These are phyloP conservation scores for Phalloptychus januarius DNA, from an alignment of 2,797 vertebrate species.

Conservation along the genomic window DNA sequence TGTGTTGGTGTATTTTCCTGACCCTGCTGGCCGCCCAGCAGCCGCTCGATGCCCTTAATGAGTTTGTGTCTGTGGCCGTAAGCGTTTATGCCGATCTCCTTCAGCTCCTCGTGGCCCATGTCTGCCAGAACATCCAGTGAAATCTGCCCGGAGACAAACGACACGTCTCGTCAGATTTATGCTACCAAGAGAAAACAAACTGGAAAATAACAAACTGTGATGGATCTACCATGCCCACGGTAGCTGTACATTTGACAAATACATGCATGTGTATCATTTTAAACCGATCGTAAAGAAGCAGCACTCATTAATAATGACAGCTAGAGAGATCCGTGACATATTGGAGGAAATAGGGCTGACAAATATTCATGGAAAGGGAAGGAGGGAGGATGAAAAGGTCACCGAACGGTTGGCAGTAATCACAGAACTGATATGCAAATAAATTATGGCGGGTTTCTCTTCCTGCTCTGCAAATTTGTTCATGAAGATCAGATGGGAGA, in stretches of 20 bases:
- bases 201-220: not conserved
- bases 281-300: slow-evolving; percentile 17
- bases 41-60: slow-evolving; percentile 97
- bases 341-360: slow-evolving; percentile 29
- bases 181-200: not conserved
- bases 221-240: too few relatives aligned
- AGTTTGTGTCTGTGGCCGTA: slow-evolving; percentile 98
- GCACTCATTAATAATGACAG: slow-evolving; percentile 4
- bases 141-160: slow-evolving; percentile 83
- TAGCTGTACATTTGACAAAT: not conserved
- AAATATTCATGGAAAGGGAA: slow-evolving; percentile 50
- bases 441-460: slow-evolving; percentile 4
- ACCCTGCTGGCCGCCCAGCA: slow-evolving; percentile 98
- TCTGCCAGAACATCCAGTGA: slow-evolving; percentile 96
- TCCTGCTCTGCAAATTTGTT: slow-evolving; percentile 29
- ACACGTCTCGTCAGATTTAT: not conserved
- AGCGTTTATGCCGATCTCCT: slow-evolving; percentile 98
- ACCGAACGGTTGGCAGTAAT: slow-evolving; percentile 44
- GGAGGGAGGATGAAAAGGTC: slow-evolving; percentile 50
- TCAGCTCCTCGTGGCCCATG: slow-evolving; percentile 98
- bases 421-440: slow-evolving; percentile 54
- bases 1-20: slow-evolving; percentile 14
- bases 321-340: slow-evolving; percentile 14
- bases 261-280: not conserved
- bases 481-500: slow-evolving; percentile 30